phyloP scores from a whole-genome alignment of 2,888 invertebrate species.

The Agrypnus murinus region DNA sequence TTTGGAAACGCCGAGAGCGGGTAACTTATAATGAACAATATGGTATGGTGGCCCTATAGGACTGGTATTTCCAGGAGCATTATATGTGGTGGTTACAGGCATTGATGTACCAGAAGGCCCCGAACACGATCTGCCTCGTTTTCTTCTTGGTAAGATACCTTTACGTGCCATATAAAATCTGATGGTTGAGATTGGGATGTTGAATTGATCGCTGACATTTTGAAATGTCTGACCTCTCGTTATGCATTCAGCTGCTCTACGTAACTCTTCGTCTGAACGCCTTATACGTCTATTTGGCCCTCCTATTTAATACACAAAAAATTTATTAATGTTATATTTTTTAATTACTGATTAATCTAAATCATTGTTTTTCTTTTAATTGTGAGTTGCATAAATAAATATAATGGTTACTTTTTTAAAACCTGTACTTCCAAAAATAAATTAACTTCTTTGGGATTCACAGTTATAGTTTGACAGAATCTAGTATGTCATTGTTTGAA shows the following conservation, averaged over 20 bases:
- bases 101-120: slow-evolving; percentile 71
- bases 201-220: slow-evolving; percentile 89
- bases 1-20: slow-evolving; percentile 75
- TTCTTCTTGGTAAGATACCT: slow-evolving; percentile 85
- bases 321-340: too few relatives aligned
- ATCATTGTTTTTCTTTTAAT: too few relatives aligned
- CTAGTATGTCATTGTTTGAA: too few relatives aligned
- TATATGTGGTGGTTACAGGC: slow-evolving; percentile 68
- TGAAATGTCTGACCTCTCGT: slow-evolving; percentile 92
- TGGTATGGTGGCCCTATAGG: slow-evolving; percentile 84
- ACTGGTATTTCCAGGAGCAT: slow-evolving; percentile 73
- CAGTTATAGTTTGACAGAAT: too few relatives aligned
- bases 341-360: too few relatives aligned
- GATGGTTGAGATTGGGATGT: slow-evolving; percentile 91
- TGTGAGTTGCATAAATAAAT: too few relatives aligned
- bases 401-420: too few relatives aligned
- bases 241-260: slow-evolving; percentile 89
- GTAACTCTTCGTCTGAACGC: slow-evolving; percentile 83
- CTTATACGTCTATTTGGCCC: slow-evolving; percentile 75
- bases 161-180: slow-evolving; percentile 92
- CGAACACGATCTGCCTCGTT: slow-evolving; percentile 79
- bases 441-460: too few relatives aligned
- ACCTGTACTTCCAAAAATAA: too few relatives aligned
- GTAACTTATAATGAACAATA: slow-evolving; percentile 85
- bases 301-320: slow-evolving; percentile 29